Percentiles rank a stretch among this genome's conserved stretches.
These are phyloP conservation scores for Resseliella maxima DNA, from an alignment of 2,888 invertebrate species.

Conservation along the genomic window DNA sequence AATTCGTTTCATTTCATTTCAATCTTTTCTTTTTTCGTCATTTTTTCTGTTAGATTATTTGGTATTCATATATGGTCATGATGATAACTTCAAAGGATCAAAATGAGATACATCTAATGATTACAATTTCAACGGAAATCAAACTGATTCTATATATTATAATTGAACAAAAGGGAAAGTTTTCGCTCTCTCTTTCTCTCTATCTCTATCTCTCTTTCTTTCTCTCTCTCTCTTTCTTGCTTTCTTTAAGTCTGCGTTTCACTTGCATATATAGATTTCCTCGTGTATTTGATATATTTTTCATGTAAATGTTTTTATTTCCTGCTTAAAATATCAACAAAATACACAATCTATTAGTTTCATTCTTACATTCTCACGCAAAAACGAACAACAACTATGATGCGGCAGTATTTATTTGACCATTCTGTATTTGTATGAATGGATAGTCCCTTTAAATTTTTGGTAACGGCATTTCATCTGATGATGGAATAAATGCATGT, in stretches of 20 bases:
- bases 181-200: neutral
- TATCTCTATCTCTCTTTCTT: neutral
- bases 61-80: no score
- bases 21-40: neutral
- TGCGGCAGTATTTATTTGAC: neutral
- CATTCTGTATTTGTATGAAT: neutral
- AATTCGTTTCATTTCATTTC: neutral
- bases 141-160: neutral
- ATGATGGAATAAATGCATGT: neutral
- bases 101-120: neutral
- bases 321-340: neutral
- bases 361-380: constrained; percentile 42
- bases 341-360: neutral
- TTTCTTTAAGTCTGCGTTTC: no score
- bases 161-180: neutral
- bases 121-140: neutral
- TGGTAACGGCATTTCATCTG: constrained; percentile 35
- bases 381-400: neutral
- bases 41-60: no score
- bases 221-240: neutral
- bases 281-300: neutral
- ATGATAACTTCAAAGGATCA: constrained; percentile 24
- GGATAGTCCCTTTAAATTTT: constrained; percentile 48
- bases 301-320: neutral
- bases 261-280: no score